Evolutionary conservation across 1,140 invertebrate species (phyloP).

Genomic region (Drosophila oshimai): DNA sequence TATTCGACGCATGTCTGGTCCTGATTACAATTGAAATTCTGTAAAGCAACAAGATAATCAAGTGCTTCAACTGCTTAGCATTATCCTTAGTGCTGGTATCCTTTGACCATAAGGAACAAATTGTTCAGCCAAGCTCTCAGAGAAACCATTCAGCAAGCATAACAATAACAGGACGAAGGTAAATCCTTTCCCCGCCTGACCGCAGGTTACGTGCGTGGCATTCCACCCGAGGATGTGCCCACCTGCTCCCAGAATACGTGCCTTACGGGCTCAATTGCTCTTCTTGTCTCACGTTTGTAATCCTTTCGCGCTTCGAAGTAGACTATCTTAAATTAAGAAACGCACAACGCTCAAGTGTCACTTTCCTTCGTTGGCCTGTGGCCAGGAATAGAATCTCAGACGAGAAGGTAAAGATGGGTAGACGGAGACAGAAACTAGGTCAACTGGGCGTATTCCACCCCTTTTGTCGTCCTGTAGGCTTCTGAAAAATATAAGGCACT

Average conservation of each 20-base stretch:
- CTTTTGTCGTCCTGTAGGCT: not conserved
- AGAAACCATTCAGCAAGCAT: constrained; percentile 10
- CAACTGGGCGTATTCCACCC: constrained; percentile 4
- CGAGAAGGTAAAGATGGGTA: not conserved
- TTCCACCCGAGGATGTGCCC: constrained; percentile 13
- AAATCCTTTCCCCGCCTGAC: not conserved
- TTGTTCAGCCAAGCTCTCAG: constrained; percentile 13
- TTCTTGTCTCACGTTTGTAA: not conserved
- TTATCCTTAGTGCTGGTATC: not conserved
- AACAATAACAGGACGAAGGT: constrained; percentile 14
- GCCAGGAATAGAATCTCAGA: not conserved
- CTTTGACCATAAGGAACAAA: constrained; percentile 8
- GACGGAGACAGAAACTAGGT: constrained; percentile 15
- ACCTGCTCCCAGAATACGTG: constrained; percentile 23
- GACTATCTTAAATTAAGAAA: constrained; percentile 4
- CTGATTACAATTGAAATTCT: constrained; percentile 15
- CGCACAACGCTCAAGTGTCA: not conserved
- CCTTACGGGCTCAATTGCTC: not conserved
- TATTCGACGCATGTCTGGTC: not conserved
- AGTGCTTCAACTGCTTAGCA: constrained; percentile 4
- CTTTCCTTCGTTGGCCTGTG: not conserved
- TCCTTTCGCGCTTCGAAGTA: constrained; percentile 12
- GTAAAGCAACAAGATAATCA: not conserved
- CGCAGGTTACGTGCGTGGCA: constrained; percentile 35
- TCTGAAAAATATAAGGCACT: constrained; percentile 31